Conservation (phyloP, 1,140 invertebrate species). For the Drosophila guanche region DNA sequence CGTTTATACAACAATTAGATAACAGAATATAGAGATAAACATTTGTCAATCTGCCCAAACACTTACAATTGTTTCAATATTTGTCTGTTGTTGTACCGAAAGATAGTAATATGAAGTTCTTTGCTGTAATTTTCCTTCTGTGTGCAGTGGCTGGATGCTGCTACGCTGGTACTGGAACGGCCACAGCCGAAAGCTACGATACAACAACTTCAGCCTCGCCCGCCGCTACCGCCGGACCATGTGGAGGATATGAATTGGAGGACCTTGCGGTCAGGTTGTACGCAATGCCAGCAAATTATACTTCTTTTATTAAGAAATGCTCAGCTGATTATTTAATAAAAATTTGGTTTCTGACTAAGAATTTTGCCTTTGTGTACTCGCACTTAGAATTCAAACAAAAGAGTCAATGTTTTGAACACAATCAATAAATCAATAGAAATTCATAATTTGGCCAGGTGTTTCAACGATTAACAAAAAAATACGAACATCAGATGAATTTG, state of each 20-base stretch:
- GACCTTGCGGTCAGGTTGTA: background rate
- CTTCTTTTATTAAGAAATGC: constrained; percentile 10
- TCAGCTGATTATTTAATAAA: no score
- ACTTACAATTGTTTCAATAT: constrained; percentile 5
- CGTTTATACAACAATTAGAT: constrained; percentile 4
- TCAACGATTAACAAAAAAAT: no score
- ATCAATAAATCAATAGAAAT: no score
- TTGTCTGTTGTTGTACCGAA: background rate
- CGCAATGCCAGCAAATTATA: constrained; percentile 1
- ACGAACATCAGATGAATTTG: background rate
- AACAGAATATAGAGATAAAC: constrained; percentile 7
- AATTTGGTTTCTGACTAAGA: no score
- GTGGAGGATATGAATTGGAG: background rate
- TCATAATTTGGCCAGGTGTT: no score
- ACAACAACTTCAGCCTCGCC: background rate
- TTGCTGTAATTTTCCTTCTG: background rate
- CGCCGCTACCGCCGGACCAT: background rate
- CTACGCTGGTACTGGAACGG: background rate
- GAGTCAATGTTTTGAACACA: no score
- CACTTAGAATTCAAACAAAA: no score
- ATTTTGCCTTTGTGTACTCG: no score
- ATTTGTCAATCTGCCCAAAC: constrained; percentile 1
- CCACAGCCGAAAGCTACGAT: background rate
- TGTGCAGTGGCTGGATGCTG: background rate
- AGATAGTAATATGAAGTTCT: constrained; percentile 10